Evolutionary conservation across 2,797 vertebrate genomes (phyloP), one percentile per base, ranked within the genome.

Genomic region (Sebastolobus altivelis): DNA sequence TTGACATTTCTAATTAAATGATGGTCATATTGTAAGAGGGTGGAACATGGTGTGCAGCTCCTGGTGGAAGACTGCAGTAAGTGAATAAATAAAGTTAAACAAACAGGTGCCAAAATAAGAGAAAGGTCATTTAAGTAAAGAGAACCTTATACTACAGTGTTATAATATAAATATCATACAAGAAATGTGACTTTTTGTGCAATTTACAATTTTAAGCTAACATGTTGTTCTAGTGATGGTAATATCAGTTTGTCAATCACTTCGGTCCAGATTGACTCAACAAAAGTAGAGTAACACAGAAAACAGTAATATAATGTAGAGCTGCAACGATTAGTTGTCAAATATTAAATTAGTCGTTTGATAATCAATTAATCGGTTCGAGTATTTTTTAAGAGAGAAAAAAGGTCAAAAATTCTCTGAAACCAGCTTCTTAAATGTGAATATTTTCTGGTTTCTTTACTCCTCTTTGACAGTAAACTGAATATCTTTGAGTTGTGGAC

Each of bases 1-100:
- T 65, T 76, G 54, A 63, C 67, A 52, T 37, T 29, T 70, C 46
- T 27, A 35, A 58, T 79, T 69, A 68, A 79, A 80, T 62, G 2
- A 76, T n/a, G 61, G 12, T 72, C 38, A 65, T n/a, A 43, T 49
- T 70, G 52, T 22, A 27, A 52, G 31, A 70, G 20, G 27, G 66
- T 58, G 5, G 72, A 71, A 74, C 37, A 59, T 12, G 25, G 61
- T 55, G 65, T 40, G 9, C 12, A 58, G 54, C 8, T 69, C 9
- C 22, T 29, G 40, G 22, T 46, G 33, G 33, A 49, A 56, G 6
- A 37, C 37, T 2, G 49, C 52, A 55, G 72, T 58, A 65, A 63
- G 52, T 69, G 29, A 46, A 49, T 33, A 43, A 54, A 52, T 40
- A 4, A 59, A 14, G 37, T 46, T 5, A 43, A 18, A 77, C 11